Evolutionary conservation across 2,888 invertebrate genomes (phyloP), one percentile per base, ranked within the genome.

Genomic region (Leptopilina myrica): DNA sequence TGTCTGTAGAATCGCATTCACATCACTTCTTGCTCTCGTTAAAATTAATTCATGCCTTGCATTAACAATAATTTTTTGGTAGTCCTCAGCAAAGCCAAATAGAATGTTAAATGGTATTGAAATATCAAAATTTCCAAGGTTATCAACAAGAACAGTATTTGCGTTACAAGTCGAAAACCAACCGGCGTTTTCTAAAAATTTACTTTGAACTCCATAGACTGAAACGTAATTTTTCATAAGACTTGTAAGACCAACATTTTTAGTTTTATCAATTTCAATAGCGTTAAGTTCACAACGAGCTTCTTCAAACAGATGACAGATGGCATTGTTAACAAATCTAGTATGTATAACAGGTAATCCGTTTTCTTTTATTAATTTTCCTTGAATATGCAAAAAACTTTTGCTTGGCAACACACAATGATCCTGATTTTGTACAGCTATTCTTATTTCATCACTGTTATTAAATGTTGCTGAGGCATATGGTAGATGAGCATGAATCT

Each of bases 231-330:
- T 87, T 87, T 92, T 91, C 69, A 91, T 86, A 9, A 86, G 84
- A 12, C 88, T 85, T 43, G 89, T 87, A 14, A 90, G 83, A 20
- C 90, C 90, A 43, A 88, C 84, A 85, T 89, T 89, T 81, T 88
- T 86, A 26, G 66, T 84, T 7, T 84, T 81, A 86, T 90, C 88
- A 67, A 91, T 87, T 82, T 88, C 88, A 14, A 87, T 81, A 46
- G 87, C 89, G 81, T 89, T 90, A 12, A 90, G 46, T 81, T 90
- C 88, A 84, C 90, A 91, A 9, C 89, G 86, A 78, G 90, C 88
- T 84, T 85, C 88, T 79, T 89, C 88, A 81, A 90, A 90, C 12
- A 90, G 73, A 82, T 87, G 85, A 14, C 86, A 83, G 15, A 88
- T 79, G 53, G 83, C 83, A 80, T 89, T 83, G 43, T 78, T 82